These are phyloP conservation scores for Falco punctatus DNA, from an alignment of 2,113 vertebrate genomes.

Conservation along the genomic window DNA sequence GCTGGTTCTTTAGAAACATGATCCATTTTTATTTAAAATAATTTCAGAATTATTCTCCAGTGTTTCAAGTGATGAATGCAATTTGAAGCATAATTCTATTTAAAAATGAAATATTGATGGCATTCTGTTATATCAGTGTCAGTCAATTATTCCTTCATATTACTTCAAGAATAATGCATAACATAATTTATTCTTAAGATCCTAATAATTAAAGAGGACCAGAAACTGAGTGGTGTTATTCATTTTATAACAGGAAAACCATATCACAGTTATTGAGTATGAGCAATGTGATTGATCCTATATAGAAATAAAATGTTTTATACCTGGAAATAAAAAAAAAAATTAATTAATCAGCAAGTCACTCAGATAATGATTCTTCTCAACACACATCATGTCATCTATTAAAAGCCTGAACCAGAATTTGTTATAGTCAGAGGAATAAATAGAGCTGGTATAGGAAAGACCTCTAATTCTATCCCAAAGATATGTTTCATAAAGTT, in stretches of 20 bases:
- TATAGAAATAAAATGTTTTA: background rate
- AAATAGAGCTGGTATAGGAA: background rate
- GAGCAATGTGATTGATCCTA: background rate
- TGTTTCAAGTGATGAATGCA: background rate
- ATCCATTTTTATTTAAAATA: background rate
- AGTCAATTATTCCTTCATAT: conserved; percentile 15
- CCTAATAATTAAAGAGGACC: conserved; percentile 21
- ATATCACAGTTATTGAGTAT: background rate
- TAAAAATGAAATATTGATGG: conserved; percentile 37
- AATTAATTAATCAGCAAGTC: background rate
- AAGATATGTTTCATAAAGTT: background rate
- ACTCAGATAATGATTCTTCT: background rate
- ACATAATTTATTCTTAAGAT: background rate
- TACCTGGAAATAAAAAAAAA: background rate
- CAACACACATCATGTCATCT: background rate
- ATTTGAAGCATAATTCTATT: background rate
- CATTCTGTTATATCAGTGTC: background rate
- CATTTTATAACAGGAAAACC: background rate
- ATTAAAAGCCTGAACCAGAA: background rate
- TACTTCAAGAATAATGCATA: background rate
- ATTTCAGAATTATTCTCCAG: background rate
- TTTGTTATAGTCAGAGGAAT: background rate
- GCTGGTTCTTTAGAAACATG: background rate
- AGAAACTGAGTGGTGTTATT: background rate
- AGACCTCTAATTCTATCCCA: background rate